Conservation (phyloP, 2,113 vertebrate genomes). For the Plecturocebus donacophilus region DNA sequence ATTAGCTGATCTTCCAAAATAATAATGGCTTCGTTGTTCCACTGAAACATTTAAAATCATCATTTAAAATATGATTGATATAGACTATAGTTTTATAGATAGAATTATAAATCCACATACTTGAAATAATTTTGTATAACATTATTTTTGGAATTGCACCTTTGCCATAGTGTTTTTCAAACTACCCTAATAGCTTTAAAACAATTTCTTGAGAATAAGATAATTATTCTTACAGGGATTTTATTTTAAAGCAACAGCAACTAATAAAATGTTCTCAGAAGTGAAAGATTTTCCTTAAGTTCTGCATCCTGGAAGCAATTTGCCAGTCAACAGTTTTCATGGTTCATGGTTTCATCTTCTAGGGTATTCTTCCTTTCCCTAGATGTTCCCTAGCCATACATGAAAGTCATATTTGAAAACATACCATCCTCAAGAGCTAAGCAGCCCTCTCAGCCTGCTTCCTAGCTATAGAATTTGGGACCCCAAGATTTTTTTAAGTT, state of each 20-base stretch:
- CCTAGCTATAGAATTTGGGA: background rate
- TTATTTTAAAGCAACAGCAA: background rate
- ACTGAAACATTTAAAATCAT: background rate
- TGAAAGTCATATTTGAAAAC: background rate
- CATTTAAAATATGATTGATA: background rate
- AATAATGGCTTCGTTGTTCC: background rate
- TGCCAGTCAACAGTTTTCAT: background rate
- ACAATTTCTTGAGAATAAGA: background rate
- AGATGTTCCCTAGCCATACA: background rate
- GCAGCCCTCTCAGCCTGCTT: background rate
- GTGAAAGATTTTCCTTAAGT: background rate
- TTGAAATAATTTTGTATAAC: background rate
- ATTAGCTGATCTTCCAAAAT: conserved; percentile 52
- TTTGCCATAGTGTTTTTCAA: conserved; percentile 22
- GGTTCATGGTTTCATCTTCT: background rate
- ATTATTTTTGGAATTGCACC: background rate
- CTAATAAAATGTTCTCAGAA: background rate
- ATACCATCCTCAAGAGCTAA: background rate
- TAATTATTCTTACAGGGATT: background rate
- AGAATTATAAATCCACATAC: background rate
- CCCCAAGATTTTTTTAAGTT: background rate
- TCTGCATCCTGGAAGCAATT: background rate
- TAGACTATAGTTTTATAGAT: background rate
- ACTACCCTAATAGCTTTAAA: background rate
- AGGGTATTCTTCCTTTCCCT: background rate